Evolutionary conservation across 1,140 invertebrate species (phyloP).

Genomic region (Spodoptera frugiperda): DNA sequence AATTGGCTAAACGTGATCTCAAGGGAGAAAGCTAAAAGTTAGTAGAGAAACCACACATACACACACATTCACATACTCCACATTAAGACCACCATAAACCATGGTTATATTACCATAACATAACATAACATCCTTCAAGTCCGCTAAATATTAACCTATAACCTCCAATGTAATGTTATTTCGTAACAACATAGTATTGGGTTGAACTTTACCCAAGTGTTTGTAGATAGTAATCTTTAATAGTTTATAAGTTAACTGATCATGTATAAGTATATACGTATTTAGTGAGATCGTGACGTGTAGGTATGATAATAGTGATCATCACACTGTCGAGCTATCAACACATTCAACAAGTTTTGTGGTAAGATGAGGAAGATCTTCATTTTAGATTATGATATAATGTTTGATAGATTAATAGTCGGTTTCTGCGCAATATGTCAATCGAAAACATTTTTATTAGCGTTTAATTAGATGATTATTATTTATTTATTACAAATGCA

Average conservation of each 20-base stretch:
- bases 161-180: neutral
- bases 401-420: neutral
- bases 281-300: neutral
- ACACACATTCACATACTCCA: too few species aligned
- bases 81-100: neutral
- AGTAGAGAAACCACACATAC: too few species aligned
- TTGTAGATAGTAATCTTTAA: neutral
- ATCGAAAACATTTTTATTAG: too few species aligned
- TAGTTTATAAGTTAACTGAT: neutral
- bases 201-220: neutral
- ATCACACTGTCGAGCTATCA: neutral
- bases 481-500: too few species aligned
- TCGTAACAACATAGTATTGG: neutral
- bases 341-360: slow-evolving; percentile 1
- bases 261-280: neutral
- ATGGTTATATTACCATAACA: neutral
- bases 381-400: neutral
- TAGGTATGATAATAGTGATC: neutral
- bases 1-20: too few species aligned
- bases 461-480: too few species aligned
- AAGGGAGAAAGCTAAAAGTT: too few species aligned
- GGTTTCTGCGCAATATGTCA: too few species aligned
- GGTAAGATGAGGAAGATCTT: neutral
- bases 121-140: neutral
- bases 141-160: neutral